Evolutionary conservation across 2,888 invertebrate genomes (phyloP).

Genomic region (Monopis laevigella): DNA sequence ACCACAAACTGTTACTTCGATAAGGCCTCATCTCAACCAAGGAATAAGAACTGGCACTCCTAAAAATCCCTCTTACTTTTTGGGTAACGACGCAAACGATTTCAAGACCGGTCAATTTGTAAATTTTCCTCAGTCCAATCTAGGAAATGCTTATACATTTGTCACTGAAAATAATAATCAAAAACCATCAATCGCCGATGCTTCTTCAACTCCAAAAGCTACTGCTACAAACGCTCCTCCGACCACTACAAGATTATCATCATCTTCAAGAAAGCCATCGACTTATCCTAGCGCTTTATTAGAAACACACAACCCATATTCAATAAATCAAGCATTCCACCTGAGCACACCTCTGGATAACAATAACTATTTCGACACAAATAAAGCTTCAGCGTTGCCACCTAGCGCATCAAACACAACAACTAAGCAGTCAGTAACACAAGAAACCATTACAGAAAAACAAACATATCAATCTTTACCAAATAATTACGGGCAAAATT

Average conservation of each 20-base stretch:
- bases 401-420: constrained; percentile 20
- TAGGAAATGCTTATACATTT: constrained; percentile 21
- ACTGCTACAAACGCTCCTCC: constrained; percentile 29
- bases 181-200: constrained; percentile 18
- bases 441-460: constrained; percentile 34
- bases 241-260: constrained; percentile 30
- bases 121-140: constrained; percentile 24
- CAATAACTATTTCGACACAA: constrained; percentile 47
- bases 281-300: constrained; percentile 48
- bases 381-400: constrained; percentile 36
- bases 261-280: constrained; percentile 27
- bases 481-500: constrained; percentile 42
- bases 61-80: constrained; percentile 30
- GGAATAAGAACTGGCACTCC: constrained; percentile 26
- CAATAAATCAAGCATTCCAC: constrained; percentile 59
- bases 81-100: constrained; percentile 32
- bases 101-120: constrained; percentile 33
- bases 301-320: constrained; percentile 59
- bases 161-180: not conserved
- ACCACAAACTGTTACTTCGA: constrained; percentile 45
- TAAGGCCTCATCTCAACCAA: constrained; percentile 33
- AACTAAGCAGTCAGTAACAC: constrained; percentile 19
- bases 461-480: constrained; percentile 34
- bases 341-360: constrained; percentile 57
- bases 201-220: constrained; percentile 27